These are phyloP conservation scores for Elaphurus davidianus DNA, from an alignment of 2,113 vertebrate species.

Conservation along the genomic window DNA sequence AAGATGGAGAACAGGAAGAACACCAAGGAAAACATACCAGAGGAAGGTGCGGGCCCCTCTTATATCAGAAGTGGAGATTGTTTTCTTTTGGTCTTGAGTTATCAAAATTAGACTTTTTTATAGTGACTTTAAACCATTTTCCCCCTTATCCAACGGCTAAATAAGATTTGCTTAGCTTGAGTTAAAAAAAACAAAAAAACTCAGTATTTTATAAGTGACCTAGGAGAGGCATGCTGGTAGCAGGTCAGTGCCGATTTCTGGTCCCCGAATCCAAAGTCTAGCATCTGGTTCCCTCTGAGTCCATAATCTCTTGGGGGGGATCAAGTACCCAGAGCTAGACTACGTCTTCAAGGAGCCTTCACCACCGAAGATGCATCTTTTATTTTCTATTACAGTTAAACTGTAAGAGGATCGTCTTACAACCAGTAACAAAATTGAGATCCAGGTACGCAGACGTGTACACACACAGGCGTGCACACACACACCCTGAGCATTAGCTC, in stretches of 20 bases:
- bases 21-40: not conserved
- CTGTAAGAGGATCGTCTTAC: not conserved
- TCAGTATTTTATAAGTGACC: not conserved
- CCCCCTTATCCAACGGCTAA: not conserved
- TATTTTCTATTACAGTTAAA: not conserved
- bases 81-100: not conserved
- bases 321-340: not conserved
- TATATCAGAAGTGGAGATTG: not conserved
- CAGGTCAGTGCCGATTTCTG: not conserved
- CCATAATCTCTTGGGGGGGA: not conserved
- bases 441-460: too few species aligned
- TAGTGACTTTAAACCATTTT: not conserved
- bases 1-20: not conserved
- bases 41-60: rapidly evolving
- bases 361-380: not conserved
- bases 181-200: not conserved
- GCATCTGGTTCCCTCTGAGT: not conserved
- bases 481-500: not conserved
- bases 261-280: not conserved
- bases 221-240: not conserved
- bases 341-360: not conserved
- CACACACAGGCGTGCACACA: too few species aligned
- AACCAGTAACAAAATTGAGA: not conserved
- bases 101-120: not conserved
- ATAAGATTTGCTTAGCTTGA: not conserved